phyloP scores from a whole-genome alignment of 1,140 invertebrate species.

The Drosophila erecta region DNA sequence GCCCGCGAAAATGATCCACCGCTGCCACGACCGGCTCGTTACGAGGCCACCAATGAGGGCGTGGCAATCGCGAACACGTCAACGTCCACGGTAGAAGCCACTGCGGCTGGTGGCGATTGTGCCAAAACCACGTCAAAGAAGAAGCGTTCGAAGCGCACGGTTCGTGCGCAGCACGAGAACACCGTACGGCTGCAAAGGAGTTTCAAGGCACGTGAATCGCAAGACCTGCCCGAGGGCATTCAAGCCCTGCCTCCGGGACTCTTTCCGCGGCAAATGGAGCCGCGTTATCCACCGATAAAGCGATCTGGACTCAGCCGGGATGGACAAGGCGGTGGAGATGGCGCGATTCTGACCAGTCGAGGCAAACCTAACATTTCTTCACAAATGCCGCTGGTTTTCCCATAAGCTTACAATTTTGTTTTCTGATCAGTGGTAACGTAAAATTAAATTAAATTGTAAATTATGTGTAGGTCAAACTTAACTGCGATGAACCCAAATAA shows the following conservation, averaged over 20 bases:
- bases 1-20: conserved; percentile 45
- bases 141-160: conserved; percentile 49
- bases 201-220: background rate
- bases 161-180: conserved; percentile 23
- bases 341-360: conserved; percentile 4
- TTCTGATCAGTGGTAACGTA: background rate
- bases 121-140: conserved; percentile 37
- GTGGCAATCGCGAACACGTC: background rate
- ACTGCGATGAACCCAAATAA: background rate
- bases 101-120: background rate
- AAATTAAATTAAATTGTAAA: conserved; percentile 1
- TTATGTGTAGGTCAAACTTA: conserved; percentile 24
- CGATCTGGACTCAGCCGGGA: background rate
- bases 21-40: conserved; percentile 9
- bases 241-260: conserved; percentile 8
- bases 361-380: conserved; percentile 11
- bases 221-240: background rate
- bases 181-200: conserved; percentile 47
- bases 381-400: conserved; percentile 27
- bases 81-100: background rate
- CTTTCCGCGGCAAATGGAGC: conserved; percentile 22
- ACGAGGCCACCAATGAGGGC: background rate
- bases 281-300: conserved; percentile 4
- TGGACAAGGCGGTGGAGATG: conserved; percentile 43
- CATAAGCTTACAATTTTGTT: background rate